Evolutionary conservation across 2,113 vertebrate genomes (phyloP).

Genomic region (Leptosomus discolor): DNA sequence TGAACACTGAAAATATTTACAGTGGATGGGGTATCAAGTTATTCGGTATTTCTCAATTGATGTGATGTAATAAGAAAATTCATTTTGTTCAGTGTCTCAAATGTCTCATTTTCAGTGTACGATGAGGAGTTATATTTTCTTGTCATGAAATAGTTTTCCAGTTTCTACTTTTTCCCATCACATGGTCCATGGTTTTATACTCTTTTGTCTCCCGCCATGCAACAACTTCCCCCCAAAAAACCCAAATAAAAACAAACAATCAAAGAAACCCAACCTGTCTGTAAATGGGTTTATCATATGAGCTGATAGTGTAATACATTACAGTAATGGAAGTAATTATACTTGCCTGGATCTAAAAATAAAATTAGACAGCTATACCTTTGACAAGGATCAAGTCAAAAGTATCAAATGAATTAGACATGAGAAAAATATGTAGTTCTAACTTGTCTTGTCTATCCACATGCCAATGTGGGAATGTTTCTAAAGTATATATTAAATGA

Average conservation of each 20-base stretch:
- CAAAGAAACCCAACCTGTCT: background rate
- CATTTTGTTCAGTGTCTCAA: background rate
- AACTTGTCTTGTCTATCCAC: background rate
- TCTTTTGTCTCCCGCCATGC: rapidly evolving
- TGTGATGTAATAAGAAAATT: background rate
- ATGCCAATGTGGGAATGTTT: background rate
- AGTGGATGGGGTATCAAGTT: background rate
- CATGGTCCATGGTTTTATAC: background rate
- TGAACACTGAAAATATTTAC: background rate
- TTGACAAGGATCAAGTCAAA: background rate
- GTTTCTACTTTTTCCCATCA: background rate
- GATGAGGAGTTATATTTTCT: background rate
- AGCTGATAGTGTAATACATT: background rate
- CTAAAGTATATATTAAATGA: background rate
- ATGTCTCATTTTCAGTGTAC: background rate
- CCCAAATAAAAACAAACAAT: background rate
- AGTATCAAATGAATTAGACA: background rate
- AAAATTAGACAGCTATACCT: background rate
- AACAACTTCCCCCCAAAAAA: rapidly evolving
- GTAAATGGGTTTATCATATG: background rate
- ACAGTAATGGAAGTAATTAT: background rate
- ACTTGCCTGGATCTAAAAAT: background rate
- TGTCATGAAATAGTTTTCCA: background rate
- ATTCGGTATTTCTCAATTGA: background rate
- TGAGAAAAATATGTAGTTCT: background rate